Conservation (phyloP, 2,113 vertebrate genomes). For the Lophius piscatorius region DNA sequence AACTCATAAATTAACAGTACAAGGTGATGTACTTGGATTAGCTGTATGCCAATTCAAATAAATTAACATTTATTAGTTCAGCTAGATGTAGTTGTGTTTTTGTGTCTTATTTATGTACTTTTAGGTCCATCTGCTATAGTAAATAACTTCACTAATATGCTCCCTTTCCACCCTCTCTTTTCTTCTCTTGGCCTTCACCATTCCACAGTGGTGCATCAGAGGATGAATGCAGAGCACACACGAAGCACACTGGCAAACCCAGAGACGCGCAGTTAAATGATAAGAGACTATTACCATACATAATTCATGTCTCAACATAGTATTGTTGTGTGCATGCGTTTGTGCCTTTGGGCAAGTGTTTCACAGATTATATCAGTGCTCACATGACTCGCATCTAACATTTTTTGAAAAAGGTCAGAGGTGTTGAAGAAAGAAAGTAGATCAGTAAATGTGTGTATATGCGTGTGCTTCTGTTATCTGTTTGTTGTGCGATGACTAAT, state of each 20-base stretch:
- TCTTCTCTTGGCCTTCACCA: conserved; percentile 32
- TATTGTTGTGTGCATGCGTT: conserved; percentile 5
- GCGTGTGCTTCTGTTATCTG: neutral
- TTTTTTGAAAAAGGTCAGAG: neutral
- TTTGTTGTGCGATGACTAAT: conserved; percentile 49
- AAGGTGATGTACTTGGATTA: too few species aligned
- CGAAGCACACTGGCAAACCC: conserved; percentile 48
- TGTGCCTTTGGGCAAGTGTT: neutral
- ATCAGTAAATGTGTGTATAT: neutral
- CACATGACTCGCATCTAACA: conserved; percentile 24
- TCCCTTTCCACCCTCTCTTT: neutral
- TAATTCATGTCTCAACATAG: conserved; percentile 54
- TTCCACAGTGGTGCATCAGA: conserved; percentile 36
- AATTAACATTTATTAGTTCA: too few species aligned
- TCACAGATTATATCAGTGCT: conserved; percentile 1
- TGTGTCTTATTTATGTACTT: conserved; percentile 1
- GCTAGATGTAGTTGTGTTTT: conserved; percentile 35
- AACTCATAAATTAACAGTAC: too few species aligned
- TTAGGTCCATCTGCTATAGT: conserved; percentile 12
- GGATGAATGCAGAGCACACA: conserved; percentile 50
- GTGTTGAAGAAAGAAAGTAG: neutral
- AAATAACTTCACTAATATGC: conserved; percentile 9
- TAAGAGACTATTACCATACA: conserved; percentile 51
- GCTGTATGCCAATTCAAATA: too few species aligned
- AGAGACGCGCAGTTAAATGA: conserved; percentile 59